Conservation (phyloP, 92 coral and sea anemone genomes). For the Umimayanthus kanabou region DNA sequence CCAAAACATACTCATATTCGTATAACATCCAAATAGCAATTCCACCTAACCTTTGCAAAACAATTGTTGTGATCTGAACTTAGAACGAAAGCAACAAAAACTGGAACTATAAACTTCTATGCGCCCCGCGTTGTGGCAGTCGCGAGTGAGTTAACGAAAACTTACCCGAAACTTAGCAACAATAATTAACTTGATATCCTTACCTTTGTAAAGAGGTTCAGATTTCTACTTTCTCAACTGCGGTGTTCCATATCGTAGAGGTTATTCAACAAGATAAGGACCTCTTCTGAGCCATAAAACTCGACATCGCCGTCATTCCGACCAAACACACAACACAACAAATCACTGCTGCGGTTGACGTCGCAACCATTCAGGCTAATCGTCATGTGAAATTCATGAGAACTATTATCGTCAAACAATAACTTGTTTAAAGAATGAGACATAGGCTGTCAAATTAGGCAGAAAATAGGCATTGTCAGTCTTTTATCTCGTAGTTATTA, state of each 20-base stretch:
- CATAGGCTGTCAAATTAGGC: neutral
- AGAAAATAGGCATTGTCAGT: constrained; percentile 4
- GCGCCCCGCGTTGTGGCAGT: too few species aligned
- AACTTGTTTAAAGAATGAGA: neutral
- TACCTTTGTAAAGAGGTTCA: neutral
- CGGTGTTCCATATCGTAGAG: neutral
- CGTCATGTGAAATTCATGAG: constrained; percentile 10
- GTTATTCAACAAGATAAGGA: neutral
- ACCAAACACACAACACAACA: constrained; percentile 10
- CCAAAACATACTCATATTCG: too few species aligned
- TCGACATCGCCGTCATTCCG: neutral
- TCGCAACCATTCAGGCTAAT: constrained; percentile 53
- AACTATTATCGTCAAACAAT: neutral
- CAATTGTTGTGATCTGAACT: too few species aligned
- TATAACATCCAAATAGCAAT: too few species aligned
- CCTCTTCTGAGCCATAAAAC: neutral
- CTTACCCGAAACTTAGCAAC: neutral
- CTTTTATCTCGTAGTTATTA: neutral
- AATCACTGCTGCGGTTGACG: neutral
- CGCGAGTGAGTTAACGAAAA: too few species aligned
- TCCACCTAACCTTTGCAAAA: too few species aligned
- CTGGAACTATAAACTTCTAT: too few species aligned
- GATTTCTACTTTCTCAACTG: neutral
- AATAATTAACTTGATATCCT: neutral
- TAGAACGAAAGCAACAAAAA: too few species aligned